Conservation (phyloP, 2,113 vertebrate genomes). For the Alaudala cheleensis region DNA sequence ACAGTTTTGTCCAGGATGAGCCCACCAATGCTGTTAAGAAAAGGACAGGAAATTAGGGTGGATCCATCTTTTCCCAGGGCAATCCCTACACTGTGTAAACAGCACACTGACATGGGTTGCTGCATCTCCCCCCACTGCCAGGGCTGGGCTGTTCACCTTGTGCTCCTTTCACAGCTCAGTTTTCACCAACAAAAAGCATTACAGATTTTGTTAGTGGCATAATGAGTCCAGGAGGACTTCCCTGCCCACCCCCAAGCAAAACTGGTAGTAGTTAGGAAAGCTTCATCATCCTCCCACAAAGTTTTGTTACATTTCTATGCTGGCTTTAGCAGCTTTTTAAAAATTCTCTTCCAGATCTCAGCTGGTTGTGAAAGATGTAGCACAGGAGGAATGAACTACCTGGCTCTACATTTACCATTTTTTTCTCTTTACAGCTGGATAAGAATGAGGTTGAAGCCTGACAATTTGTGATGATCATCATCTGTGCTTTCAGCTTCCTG, state of each 20-base stretch:
- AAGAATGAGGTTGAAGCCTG: neutral
- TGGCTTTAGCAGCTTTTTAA: neutral
- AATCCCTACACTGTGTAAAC: neutral
- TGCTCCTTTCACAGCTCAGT: neutral
- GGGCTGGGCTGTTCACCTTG: neutral
- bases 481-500: neutral
- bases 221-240: neutral
- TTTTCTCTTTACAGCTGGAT: neutral
- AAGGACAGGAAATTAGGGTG: neutral
- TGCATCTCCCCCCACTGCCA: neutral
- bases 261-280: neutral
- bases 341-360: neutral
- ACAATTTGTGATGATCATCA: neutral
- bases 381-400: neutral
- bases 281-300: neutral
- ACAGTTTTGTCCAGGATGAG: slow-evolving; percentile 90
- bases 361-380: neutral
- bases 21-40: slow-evolving; percentile 83
- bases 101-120: neutral
- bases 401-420: neutral
- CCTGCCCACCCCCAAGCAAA: neutral
- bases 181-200: neutral
- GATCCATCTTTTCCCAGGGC: neutral
- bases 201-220: neutral
- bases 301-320: neutral